Evolutionary conservation across 1,140 invertebrate genomes (phyloP), one percentile per base, ranked within the genome.

Genomic region (Papilio dardanus): DNA sequence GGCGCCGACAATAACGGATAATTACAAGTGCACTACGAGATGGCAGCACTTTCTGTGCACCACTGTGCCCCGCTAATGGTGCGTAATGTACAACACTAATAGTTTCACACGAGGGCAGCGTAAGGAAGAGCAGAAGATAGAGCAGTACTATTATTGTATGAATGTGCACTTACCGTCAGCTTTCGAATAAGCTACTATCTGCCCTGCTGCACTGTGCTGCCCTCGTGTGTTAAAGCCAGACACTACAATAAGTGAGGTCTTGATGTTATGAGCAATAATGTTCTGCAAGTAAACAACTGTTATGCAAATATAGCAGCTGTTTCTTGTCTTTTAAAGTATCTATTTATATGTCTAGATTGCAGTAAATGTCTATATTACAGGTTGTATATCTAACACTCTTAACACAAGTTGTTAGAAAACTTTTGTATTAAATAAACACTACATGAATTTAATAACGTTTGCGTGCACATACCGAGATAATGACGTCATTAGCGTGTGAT

Each of bases 1-100:
- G 10, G 54, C 54, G 54, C 21, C 54, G 30, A 62, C 54, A 62
- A 62, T 62, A 62, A 62, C 30, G 24, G 54, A 62, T 62, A 62
- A 62, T 30, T 62, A 62, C 54, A 62, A 12, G 16, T 16, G 54
- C 24, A 62, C 10, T 14, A 62, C 24, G 54, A 62, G 54, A 62
- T 6, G 14, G 12, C 7, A 28, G 24, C 24, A 62, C 24, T 62
- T 62, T 62, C 54, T 62, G 54, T 62, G 24, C 24, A 28, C 14
- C 46, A 16, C 4, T 19, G 21, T 62, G 12, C 24, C 12, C 4
- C 21, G 8, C n/a, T 62, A 62, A 28, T 62, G 54, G 24, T n/a
- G 24, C 14, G n/a, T n/a, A 50, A 50, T 50, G n/a, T 19, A n/a
- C n/a, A n/a, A n/a, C n/a, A n/a, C n/a, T n/a, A n/a, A n/a, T n/a